Conservation (phyloP, 2,888 invertebrate genomes). For the Myopa testacea region DNA sequence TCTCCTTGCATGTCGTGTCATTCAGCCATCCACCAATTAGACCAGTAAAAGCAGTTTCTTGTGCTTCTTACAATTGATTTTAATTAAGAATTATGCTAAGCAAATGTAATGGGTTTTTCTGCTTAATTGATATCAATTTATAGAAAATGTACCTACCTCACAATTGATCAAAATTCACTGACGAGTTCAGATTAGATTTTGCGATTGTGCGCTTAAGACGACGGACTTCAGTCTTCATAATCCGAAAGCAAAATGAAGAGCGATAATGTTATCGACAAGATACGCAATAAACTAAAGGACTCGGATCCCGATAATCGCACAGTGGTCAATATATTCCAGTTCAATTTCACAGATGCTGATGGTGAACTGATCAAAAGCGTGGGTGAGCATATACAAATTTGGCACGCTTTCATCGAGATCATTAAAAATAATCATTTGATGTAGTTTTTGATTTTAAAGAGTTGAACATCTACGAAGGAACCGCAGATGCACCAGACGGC, state of each 20-base stretch:
- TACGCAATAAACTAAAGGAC: conserved; percentile 61
- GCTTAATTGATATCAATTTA: conserved; percentile 38
- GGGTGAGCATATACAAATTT: conserved; percentile 51
- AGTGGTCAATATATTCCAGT: conserved; percentile 62
- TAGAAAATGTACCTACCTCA: conserved; percentile 7
- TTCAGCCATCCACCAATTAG: conserved; percentile 23
- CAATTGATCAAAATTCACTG: background rate
- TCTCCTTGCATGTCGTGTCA: background rate
- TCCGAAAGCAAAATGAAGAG: conserved; percentile 57
- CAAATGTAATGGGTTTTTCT: conserved; percentile 23
- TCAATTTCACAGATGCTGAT: conserved; percentile 63
- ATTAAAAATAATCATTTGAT: conserved; percentile 48
- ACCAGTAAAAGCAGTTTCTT: conserved; percentile 16
- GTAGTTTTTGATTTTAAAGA: conserved; percentile 67
- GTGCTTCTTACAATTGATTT: conserved; percentile 56
- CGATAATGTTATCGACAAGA: conserved; percentile 65
- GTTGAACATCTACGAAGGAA: conserved; percentile 64
- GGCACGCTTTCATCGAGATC: background rate
- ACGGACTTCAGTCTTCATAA: background rate
- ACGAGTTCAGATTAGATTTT: conserved; percentile 27
- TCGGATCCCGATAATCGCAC: conserved; percentile 63
- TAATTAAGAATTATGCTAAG: conserved; percentile 65
- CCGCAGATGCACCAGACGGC: conserved; percentile 54
- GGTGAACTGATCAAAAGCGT: conserved; percentile 63
- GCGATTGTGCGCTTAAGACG: conserved; percentile 22